Evolutionary conservation across 2,888 invertebrate species (phyloP).

Genomic region (Thecophora atra): DNA sequence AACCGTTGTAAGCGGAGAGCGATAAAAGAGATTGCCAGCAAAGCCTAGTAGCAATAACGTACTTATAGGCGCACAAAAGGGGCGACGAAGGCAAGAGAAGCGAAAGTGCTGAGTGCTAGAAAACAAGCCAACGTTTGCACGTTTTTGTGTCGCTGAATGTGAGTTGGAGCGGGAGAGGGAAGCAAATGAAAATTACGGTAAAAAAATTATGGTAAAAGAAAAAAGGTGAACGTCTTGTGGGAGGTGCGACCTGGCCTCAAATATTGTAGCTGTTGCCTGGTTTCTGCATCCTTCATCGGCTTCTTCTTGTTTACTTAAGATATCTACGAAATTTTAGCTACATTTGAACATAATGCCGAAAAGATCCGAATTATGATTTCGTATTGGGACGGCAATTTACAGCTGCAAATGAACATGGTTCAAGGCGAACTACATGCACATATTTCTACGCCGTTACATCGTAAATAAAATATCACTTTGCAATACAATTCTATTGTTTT

Average conservation of each 20-base stretch:
- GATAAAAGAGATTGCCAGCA: neutral
- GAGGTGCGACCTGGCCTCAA: too few relatives aligned
- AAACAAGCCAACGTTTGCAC: constrained; percentile 29
- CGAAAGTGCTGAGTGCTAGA: constrained; percentile 30
- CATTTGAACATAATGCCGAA: neutral
- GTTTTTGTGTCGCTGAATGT: constrained; percentile 12
- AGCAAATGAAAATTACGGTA: neutral
- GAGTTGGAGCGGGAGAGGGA: neutral
- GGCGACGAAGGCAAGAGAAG: neutral
- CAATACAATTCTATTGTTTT: too few relatives aligned
- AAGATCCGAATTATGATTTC: too few relatives aligned
- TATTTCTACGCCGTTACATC: too few relatives aligned
- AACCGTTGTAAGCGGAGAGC: too few relatives aligned
- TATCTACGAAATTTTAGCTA: neutral
- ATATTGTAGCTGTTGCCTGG: too few relatives aligned
- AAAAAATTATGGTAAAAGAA: neutral
- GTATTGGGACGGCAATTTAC: too few relatives aligned
- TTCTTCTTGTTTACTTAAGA: constrained; percentile 6
- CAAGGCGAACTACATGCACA: too few relatives aligned
- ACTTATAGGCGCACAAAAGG: neutral
- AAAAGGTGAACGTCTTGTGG: constrained; percentile 1
- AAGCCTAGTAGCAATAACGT: neutral
- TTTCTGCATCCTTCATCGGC: neutral
- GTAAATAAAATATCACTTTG: too few relatives aligned
- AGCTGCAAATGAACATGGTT: too few relatives aligned